Evolutionary conservation across 2,888 invertebrate species (phyloP).

Genomic region (Drosophila neutralis): DNA sequence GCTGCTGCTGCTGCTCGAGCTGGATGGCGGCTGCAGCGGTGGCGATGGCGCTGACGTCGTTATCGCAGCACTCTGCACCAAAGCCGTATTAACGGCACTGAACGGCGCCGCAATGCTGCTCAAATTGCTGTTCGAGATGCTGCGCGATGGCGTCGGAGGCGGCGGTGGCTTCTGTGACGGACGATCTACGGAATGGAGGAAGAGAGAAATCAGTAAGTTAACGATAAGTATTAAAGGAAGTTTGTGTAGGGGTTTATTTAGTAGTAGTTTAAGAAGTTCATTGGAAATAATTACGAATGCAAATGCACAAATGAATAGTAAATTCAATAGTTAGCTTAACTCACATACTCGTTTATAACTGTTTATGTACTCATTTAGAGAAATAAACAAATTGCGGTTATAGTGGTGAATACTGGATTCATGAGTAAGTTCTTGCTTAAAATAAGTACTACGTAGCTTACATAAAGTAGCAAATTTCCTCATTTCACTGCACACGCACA

Average conservation of each 20-base stretch:
- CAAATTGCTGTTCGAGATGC: slow-evolving; percentile 84
- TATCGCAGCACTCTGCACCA: slow-evolving; percentile 68
- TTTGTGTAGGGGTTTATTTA: neutral
- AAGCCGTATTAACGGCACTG: slow-evolving; percentile 76
- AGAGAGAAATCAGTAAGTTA: neutral
- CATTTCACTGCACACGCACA: neutral
- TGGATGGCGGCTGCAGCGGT: slow-evolving; percentile 69
- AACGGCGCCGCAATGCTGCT: slow-evolving; percentile 74
- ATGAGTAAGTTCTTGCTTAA: neutral
- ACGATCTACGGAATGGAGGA: slow-evolving; percentile 72
- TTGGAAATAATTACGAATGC: too few species aligned
- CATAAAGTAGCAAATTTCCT: too few species aligned
- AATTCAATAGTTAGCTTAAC: too few species aligned
- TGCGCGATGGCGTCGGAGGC: slow-evolving; percentile 84
- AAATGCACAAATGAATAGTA: too few species aligned
- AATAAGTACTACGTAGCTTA: neutral
- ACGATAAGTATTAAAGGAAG: neutral
- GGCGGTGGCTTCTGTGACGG: slow-evolving; percentile 85
- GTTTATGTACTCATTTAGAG: too few species aligned
- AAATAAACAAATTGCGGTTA: too few species aligned
- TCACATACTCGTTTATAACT: too few species aligned
- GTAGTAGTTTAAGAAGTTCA: too few species aligned
- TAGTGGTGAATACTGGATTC: neutral
- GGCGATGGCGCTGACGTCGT: slow-evolving; percentile 68
- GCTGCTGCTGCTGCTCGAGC: slow-evolving; percentile 79